Percentiles rank a stretch among this genome's conserved stretches.
These are phyloP conservation scores for Gymnocephalus cernua DNA, from an alignment of 2,113 vertebrate species.

Conservation along the genomic window DNA sequence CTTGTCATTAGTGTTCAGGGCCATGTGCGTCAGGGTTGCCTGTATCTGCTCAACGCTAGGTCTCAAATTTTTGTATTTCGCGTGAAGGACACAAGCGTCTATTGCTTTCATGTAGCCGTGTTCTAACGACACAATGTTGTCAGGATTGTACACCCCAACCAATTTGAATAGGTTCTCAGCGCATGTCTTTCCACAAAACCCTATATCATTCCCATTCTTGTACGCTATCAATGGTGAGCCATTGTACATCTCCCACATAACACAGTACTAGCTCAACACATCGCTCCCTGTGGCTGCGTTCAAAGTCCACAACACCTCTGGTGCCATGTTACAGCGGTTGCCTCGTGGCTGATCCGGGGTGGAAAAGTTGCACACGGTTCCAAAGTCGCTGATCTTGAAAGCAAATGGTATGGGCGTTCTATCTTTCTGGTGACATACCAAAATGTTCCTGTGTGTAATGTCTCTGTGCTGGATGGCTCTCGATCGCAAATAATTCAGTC, in stretches of 20 bases:
- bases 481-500: not conserved
- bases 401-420: not conserved
- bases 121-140: not conserved
- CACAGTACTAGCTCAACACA: constrained; percentile 7
- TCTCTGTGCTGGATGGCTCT: constrained; percentile 16
- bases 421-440: not conserved
- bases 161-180: not conserved
- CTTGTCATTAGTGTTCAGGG: not conserved
- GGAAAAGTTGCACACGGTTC: not conserved
- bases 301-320: constrained; percentile 3
- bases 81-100: not conserved
- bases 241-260: not conserved
- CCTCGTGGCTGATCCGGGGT: not conserved
- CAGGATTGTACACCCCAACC: not conserved
- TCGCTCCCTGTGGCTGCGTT: not conserved
- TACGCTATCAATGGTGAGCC: not conserved
- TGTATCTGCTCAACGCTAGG: not conserved
- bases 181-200: not conserved
- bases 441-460: not conserved
- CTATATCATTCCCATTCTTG: fast-evolving
- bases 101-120: not conserved
- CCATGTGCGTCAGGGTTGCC: no score
- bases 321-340: not conserved
- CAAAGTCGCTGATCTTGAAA: constrained; percentile 21
- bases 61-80: not conserved